These are phyloP conservation scores for Regulus satrapa DNA, from an alignment of 2,113 vertebrate genomes.

Conservation along the genomic window DNA sequence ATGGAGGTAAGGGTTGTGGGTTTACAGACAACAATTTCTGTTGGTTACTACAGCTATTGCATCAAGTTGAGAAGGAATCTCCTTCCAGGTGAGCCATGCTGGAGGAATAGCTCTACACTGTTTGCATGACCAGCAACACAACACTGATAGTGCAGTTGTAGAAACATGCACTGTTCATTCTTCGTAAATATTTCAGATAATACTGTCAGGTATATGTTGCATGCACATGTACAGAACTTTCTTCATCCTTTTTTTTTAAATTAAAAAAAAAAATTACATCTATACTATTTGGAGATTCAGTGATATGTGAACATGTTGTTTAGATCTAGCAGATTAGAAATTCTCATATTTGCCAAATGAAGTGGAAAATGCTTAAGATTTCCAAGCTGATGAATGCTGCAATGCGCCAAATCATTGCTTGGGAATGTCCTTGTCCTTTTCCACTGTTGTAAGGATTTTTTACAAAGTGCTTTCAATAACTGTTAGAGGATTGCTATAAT, in stretches of 20 bases:
- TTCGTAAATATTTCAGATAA: neutral
- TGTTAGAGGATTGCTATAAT: neutral
- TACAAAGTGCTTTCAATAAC: neutral
- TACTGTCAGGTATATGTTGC: neutral
- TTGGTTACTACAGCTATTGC: neutral
- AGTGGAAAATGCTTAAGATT: neutral
- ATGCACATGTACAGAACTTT: neutral
- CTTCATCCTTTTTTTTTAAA: neutral
- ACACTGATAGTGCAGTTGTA: neutral
- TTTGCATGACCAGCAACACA: neutral
- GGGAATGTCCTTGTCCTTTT: neutral
- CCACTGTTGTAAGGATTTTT: neutral
- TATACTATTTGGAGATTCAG: neutral
- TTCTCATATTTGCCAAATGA: neutral
- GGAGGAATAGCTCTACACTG: neutral
- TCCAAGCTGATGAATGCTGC: neutral
- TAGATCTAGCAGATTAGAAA: neutral
- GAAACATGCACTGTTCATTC: neutral
- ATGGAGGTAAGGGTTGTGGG: neutral
- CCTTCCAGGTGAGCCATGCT: neutral
- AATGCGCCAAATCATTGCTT: neutral
- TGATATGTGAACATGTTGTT: neutral
- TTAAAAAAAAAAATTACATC: neutral
- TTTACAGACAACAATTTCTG: neutral
- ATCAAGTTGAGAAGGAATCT: neutral